Conservation (phyloP, 2,113 vertebrate species). For the Rhinichthys klamathensis region DNA sequence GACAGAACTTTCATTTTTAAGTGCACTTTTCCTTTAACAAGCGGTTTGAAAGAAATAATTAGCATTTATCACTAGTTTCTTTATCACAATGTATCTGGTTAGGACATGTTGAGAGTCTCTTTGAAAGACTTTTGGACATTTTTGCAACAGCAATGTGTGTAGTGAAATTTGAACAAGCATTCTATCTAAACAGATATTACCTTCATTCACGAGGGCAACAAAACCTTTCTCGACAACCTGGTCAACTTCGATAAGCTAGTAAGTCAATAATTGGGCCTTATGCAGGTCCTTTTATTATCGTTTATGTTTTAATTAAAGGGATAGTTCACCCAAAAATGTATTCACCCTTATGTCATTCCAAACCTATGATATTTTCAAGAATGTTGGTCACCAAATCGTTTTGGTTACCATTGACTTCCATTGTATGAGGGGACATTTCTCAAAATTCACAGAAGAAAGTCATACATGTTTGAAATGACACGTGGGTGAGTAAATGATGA, state of each 20-base stretch:
- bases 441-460: background rate
- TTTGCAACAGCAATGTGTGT: background rate
- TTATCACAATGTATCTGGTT: background rate
- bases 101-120: background rate
- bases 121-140: too few species aligned
- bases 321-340: background rate
- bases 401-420: too few species aligned
- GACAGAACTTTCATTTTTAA: too few species aligned
- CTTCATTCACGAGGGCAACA: constrained; percentile 98
- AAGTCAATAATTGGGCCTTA: constrained; percentile 61
- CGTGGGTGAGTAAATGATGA: background rate
- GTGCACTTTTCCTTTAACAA: too few species aligned
- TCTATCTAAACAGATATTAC: constrained; percentile 84
- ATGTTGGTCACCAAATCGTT: too few species aligned
- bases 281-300: background rate
- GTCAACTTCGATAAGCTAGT: constrained; percentile 99
- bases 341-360: background rate
- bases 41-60: background rate
- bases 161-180: background rate
- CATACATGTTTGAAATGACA: background rate
- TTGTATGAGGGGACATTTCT: background rate
- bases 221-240: constrained; percentile 96
- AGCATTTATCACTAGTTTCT: background rate
- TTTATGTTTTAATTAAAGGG: background rate
- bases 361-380: background rate